Percentiles rank a stretch among this genome's conserved stretches.
phyloP scores from a whole-genome alignment of 2,888 invertebrate genomes.

The Melolontha melolontha region DNA sequence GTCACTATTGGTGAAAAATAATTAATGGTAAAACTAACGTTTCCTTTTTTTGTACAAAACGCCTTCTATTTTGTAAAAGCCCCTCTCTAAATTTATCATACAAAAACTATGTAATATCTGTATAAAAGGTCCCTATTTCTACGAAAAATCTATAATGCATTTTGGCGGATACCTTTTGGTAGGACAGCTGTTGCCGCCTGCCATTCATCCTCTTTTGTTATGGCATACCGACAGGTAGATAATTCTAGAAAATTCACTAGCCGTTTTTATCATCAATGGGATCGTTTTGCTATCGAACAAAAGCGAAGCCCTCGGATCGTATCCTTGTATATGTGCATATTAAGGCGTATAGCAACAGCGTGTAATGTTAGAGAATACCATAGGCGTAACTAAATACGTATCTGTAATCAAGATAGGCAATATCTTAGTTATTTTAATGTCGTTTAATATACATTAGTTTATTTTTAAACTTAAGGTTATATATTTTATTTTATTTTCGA shows the following conservation, averaged over 20 bases:
- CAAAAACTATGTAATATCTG: too few species aligned
- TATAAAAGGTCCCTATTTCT: constrained; percentile 3
- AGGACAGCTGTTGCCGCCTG: constrained; percentile 25
- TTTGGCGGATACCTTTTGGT: constrained; percentile 12
- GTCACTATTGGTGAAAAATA: too few species aligned
- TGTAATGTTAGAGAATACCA: background rate
- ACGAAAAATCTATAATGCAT: constrained; percentile 26
- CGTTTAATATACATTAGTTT: too few species aligned
- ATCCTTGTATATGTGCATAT: constrained; percentile 17
- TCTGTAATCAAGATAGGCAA: too few species aligned
- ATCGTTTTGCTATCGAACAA: constrained; percentile 18
- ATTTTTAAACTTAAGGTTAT: too few species aligned
- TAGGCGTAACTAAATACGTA: constrained; percentile 5
- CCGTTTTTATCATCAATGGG: constrained; percentile 22
- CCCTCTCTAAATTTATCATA: too few species aligned
- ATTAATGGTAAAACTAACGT: too few species aligned
- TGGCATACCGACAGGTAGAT: constrained; percentile 16
- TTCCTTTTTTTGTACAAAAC: too few species aligned
- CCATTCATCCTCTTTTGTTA: constrained; percentile 11
- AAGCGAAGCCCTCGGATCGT: background rate
- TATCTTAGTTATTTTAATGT: too few species aligned
- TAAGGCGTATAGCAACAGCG: constrained; percentile 9
- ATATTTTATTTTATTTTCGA: too few species aligned
- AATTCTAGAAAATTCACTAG: constrained; percentile 25
- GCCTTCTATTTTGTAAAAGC: too few species aligned